Conservation (phyloP, 1,140 invertebrate species). For the Eupristina koningsbergeri region DNA sequence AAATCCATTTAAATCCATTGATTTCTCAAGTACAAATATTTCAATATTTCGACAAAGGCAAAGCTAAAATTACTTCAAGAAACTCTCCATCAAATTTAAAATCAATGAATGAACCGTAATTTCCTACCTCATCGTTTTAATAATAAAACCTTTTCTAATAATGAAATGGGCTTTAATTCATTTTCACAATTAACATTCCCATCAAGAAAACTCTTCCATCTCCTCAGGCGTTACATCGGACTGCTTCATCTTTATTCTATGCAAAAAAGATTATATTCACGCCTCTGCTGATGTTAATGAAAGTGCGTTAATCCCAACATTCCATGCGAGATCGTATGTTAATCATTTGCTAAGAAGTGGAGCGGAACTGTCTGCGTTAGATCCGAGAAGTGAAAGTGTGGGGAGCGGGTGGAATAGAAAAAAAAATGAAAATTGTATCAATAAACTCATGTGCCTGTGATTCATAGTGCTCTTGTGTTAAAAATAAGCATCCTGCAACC, state of each 20-base stretch:
- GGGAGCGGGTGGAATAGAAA: neutral
- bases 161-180: too few species aligned
- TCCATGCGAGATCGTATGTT: conserved; percentile 15
- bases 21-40: neutral
- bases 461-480: neutral
- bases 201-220: too few species aligned
- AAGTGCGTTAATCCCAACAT: neutral
- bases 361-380: neutral
- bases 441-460: conserved; percentile 1
- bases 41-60: neutral
- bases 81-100: neutral
- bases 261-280: neutral
- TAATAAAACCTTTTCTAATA: too few species aligned
- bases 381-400: conserved; percentile 23
- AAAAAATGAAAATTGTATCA: conserved; percentile 36
- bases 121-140: too few species aligned
- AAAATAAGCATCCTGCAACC: neutral
- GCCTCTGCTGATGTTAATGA: neutral
- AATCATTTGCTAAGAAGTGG: conserved; percentile 39
- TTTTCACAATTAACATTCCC: too few species aligned
- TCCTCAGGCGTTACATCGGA: too few species aligned
- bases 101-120: too few species aligned
- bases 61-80: neutral
- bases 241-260: neutral
- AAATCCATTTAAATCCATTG: neutral